Conservation (phyloP, 2,797 vertebrate genomes). For the Etheostoma nigrum region DNA sequence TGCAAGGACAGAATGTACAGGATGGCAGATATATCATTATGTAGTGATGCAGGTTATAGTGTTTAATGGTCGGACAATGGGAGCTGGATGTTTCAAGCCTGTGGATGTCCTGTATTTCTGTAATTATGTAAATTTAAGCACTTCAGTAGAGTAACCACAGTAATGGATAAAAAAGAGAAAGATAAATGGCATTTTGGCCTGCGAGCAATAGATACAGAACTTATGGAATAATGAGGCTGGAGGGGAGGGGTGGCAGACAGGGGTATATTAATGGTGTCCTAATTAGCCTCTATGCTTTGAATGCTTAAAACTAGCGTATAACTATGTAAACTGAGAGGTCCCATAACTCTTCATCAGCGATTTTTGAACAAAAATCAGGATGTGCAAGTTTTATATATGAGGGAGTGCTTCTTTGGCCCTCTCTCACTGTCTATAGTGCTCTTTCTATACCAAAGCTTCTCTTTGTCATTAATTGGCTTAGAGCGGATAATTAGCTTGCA, state of each 20-base stretch:
- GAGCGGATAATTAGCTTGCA: conserved; percentile 59
- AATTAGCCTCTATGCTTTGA: conserved; percentile 70
- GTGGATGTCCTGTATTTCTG: conserved; percentile 27
- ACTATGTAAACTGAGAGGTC: conserved; percentile 46
- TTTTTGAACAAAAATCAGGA: conserved; percentile 50
- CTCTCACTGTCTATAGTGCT: neutral
- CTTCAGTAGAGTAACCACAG: conserved; percentile 53
- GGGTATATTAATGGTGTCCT: conserved; percentile 66
- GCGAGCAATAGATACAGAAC: conserved; percentile 55
- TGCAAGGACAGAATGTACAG: neutral
- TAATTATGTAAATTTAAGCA: conserved; percentile 55
- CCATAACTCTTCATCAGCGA: conserved; percentile 64
- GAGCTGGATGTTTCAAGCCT: conserved; percentile 22
- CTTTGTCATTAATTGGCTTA: conserved; percentile 60
- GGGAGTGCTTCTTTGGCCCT: neutral
- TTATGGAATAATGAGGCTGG: conserved; percentile 67
- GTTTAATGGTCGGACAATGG: conserved; percentile 18
- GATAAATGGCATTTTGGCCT: conserved; percentile 66
- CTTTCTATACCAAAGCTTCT: conserved; percentile 5
- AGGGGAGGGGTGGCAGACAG: conserved; percentile 18
- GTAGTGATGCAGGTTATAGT: neutral
- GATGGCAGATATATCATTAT: conserved; percentile 1
- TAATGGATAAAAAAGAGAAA: conserved; percentile 42
- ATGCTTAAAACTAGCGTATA: conserved; percentile 64
- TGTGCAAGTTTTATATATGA: conserved; percentile 49